Evolutionary conservation across 2,888 invertebrate genomes (phyloP).

Genomic region (Tenthredo distinguenda): DNA sequence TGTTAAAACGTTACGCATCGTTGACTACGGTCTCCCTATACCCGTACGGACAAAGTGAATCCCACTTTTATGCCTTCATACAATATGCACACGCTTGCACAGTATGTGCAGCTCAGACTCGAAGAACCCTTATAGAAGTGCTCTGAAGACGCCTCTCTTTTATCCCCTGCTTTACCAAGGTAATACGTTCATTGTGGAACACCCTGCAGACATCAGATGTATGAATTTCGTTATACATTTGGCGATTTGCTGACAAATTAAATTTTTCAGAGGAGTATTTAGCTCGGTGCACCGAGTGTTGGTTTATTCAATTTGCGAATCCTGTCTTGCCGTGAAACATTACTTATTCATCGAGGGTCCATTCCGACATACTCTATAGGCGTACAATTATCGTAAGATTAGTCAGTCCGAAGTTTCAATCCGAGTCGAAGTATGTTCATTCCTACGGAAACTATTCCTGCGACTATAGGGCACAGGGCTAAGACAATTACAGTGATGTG

Average conservation of each 20-base stretch:
- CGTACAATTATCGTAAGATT: not conserved
- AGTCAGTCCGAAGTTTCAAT: not conserved
- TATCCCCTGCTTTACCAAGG: not conserved
- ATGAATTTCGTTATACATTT: not conserved
- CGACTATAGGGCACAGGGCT: not conserved
- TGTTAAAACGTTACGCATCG: conserved; percentile 65
- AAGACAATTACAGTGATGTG: not conserved
- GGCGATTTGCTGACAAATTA: not conserved
- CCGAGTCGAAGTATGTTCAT: not conserved
- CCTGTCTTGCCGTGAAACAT: too few species aligned
- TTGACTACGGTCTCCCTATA: conserved; percentile 54
- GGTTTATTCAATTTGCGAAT: too few species aligned
- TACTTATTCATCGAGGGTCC: not conserved
- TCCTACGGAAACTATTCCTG: not conserved
- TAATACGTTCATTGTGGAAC: conserved; percentile 27
- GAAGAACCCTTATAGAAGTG: not conserved
- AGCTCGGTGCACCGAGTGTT: too few species aligned
- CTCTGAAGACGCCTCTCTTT: not conserved
- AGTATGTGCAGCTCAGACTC: conserved; percentile 8
- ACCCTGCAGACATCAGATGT: not conserved
- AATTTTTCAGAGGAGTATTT: too few species aligned
- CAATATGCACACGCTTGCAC: conserved; percentile 29
- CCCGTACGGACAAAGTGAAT: not conserved
- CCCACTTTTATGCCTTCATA: not conserved
- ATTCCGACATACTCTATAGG: too few species aligned